Conservation (phyloP, 2,888 invertebrate species). For the Blera fallax region DNA sequence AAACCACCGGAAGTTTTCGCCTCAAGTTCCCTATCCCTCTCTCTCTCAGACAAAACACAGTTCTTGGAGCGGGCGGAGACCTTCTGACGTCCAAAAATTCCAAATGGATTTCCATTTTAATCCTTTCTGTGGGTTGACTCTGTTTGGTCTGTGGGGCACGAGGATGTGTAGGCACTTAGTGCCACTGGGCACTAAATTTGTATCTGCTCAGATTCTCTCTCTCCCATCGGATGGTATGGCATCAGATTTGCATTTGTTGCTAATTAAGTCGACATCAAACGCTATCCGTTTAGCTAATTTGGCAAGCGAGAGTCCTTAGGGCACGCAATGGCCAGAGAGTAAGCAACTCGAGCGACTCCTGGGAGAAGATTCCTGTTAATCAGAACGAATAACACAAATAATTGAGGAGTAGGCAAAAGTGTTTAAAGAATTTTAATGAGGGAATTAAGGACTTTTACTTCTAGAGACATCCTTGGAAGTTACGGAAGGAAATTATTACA, state of each 20-base stretch:
- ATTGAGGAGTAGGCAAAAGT: neutral
- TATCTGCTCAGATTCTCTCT: slow-evolving; percentile 5
- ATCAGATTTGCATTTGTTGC: neutral
- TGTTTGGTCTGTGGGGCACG: neutral
- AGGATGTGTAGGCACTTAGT: neutral
- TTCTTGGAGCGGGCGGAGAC: neutral
- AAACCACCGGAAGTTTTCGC: neutral
- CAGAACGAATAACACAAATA: slow-evolving; percentile 11
- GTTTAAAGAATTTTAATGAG: slow-evolving; percentile 11
- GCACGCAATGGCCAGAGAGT: neutral
- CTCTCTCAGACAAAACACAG: neutral
- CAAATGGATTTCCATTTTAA: slow-evolving; percentile 36
- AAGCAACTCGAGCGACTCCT: neutral
- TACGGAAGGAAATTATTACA: neutral
- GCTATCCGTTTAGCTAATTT: neutral
- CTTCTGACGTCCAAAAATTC: slow-evolving; percentile 12
- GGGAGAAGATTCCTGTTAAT: neutral
- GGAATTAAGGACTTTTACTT: neutral
- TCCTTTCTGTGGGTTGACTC: neutral
- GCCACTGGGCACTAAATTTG: neutral
- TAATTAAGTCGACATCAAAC: slow-evolving; percentile 37
- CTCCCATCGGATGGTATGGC: neutral
- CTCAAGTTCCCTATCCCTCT: neutral
- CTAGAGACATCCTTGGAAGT: neutral
- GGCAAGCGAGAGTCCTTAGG: neutral